Evolutionary conservation across 1,140 invertebrate genomes (phyloP), one percentile per base, ranked within the genome.

Genomic region (Subanguina moxae): DNA sequence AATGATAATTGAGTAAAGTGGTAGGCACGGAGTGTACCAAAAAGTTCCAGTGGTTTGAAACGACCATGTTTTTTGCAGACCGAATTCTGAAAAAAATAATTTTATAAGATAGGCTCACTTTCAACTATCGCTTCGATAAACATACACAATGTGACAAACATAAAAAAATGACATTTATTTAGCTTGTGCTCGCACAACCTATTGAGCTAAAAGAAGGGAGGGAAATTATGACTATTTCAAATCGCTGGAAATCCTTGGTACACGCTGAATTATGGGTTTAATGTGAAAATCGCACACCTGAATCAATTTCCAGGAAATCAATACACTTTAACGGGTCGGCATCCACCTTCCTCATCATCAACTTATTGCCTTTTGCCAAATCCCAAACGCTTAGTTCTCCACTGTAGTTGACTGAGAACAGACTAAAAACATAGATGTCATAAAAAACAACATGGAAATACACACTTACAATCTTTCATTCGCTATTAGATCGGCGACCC

Each of bases 381-480:
- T 56, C 52, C 71, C 69, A 78, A 57, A 78, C 42, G 27, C 43
- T 71, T 27, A 80, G 45, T 59, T 78, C 64, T 19, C 78, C 78
- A 25, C 66, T 64, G 57, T 76, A 80, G 17, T 78, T 74, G 25
- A 77, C 74, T 1, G 73, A 78, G 48, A 79, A 57, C 57, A 82
- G 68, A 19, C 78, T 80, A 28, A 69, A 80, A 72, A 57, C 15
- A 3, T 57, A 62, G 9, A 32, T 28, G 17, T 52, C 48, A 52
- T 52, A 7, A 52, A 52, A 52, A 21, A 25, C 3, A 7, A 7
- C n/a, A 52, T 15, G 17, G 8, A 52, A 52, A 15, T 13, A 13
- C n/a, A 13, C 11, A n/a, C n/a, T 52, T 52, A 52, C 48, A 52
- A 38, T 13, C 7, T n/a, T n/a, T 68, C 56, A 32, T 65, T 43